Base-by-base conservation (phyloP, 2,797 vertebrate species). In the Sebastes hubbsi region DNA sequence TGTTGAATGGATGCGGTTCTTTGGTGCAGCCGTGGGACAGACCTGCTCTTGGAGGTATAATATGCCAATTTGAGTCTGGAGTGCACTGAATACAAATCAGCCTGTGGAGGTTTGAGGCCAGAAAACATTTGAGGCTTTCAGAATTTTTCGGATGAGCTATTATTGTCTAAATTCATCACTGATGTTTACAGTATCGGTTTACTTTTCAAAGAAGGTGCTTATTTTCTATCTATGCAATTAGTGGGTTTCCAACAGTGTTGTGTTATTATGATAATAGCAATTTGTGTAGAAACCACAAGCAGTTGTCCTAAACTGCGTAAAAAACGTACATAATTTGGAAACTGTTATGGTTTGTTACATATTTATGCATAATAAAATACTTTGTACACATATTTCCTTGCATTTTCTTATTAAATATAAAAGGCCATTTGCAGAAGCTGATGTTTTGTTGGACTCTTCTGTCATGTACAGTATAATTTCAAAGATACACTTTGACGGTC, bases 221-320 rank as follows among this genome's bases (percentile, higher is more conserved):
- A 78, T 91, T 92, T 92, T 93, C 80, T 90, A 94, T 91, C 94
- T 96, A 95, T 96, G 95, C 95, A 96, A 96, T 75, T 74, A 76
- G 87, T 79, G 71, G 81, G 83, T 93, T 93, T 92, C 75, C 83
- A 90, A 42, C 73, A 65, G 85, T 79, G 76, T 88, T 85, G 87
- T 88, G 70, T 90, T 89, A 65, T 75, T 83, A 81, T 79, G n/a
- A 81, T 90, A 75, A 87, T 66, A 83, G 77, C 36, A 72, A 63
- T 85, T 88, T 91, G 75, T 88, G 68, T 85, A 77, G 76, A 72
- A 82, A 88, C 66, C 74, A 75, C 82, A 69, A 77, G 65, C 54
- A 75, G 73, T 82, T 81, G 75, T 88, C 68, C 70, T 80, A 49
- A 84, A 82, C 62, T 73, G 77, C 92, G 75, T 83, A 78, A 83